Percentiles rank a stretch among this genome's conserved stretches.
Conservation (phyloP, 1,140 invertebrate species). For the Drosophila tsacasi region DNA sequence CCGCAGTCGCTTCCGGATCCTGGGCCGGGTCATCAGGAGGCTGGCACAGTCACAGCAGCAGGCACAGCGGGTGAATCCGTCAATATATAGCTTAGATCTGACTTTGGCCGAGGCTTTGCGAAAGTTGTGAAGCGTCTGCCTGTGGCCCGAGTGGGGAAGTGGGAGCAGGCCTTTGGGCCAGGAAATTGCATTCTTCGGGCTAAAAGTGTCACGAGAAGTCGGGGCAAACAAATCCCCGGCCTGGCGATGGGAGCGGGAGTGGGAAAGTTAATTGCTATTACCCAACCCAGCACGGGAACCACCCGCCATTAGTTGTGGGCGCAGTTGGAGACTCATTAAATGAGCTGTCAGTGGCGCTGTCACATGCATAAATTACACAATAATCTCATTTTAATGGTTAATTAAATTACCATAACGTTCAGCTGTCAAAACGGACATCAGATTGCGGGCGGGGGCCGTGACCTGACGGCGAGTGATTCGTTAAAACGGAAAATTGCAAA, state of each 20-base stretch:
- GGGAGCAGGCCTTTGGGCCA: conserved; percentile 38
- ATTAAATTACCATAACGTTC: conserved; percentile 70
- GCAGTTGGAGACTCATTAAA: conserved; percentile 56
- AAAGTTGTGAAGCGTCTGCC: conserved; percentile 47
- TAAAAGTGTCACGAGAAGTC: conserved; percentile 51
- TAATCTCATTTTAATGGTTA: conserved; percentile 78
- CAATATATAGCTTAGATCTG: conserved; percentile 61
- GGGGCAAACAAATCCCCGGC: conserved; percentile 13
- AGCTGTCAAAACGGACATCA: conserved; percentile 50
- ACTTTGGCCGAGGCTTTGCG: conserved; percentile 22
- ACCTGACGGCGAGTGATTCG: conserved; percentile 27
- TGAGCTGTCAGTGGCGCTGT: conserved; percentile 50
- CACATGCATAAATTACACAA: conserved; percentile 71
- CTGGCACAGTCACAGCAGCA: not conserved
- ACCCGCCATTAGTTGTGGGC: conserved; percentile 43
- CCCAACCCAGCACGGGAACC: not conserved
- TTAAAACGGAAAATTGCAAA: conserved; percentile 44
- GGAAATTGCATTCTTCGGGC: conserved; percentile 73
- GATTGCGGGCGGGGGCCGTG: conserved; percentile 4
- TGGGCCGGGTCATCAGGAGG: conserved; percentile 10
- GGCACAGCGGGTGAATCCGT: conserved; percentile 61
- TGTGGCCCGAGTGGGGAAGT: not conserved
- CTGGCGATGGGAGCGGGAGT: conserved; percentile 29
- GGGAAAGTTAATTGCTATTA: conserved; percentile 53
- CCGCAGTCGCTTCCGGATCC: conserved; percentile 36